Conservation (phyloP, 1,140 invertebrate species). For the Drosophila gunungcola region DNA sequence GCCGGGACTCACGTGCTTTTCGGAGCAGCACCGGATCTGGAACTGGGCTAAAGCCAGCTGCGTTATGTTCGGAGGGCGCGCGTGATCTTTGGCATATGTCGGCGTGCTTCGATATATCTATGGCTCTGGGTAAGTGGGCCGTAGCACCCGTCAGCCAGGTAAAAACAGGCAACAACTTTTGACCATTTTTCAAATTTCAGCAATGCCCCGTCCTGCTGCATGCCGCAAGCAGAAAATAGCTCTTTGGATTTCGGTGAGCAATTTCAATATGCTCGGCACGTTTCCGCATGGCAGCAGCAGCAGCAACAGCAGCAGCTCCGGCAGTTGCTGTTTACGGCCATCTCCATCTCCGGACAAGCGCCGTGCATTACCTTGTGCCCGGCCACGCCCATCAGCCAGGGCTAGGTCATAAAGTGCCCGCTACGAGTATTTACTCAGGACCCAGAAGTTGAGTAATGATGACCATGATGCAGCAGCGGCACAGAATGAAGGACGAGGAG, state of each 20-base stretch:
- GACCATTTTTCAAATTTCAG: slow-evolving; percentile 62
- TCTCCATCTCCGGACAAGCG: slow-evolving; percentile 32
- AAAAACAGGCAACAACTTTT: slow-evolving; percentile 57
- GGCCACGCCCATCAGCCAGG: slow-evolving; percentile 35
- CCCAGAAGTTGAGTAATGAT: slow-evolving; percentile 62
- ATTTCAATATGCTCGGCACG: slow-evolving; percentile 61
- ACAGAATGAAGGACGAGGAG: not conserved
- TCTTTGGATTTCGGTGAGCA: slow-evolving; percentile 33
- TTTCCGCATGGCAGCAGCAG: slow-evolving; percentile 8
- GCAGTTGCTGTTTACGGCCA: slow-evolving; percentile 59
- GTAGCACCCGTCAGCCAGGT: slow-evolving; percentile 43
- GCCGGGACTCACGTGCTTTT: slow-evolving; percentile 47
- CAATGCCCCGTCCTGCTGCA: slow-evolving; percentile 18
- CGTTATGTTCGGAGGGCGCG: slow-evolving; percentile 35
- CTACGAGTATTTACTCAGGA: slow-evolving; percentile 53
- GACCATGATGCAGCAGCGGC: slow-evolving; percentile 52
- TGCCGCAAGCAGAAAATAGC: not conserved
- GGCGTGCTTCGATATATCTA: slow-evolving; percentile 32
- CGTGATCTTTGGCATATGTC: slow-evolving; percentile 63
- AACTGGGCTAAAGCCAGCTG: slow-evolving; percentile 54
- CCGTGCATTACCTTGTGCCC: slow-evolving; percentile 36
- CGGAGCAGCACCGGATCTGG: slow-evolving; percentile 10
- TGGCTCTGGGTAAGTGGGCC: slow-evolving; percentile 47
- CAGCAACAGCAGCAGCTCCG: slow-evolving; percentile 15
- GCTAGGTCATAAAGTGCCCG: slow-evolving; percentile 56